These are phyloP conservation scores for Sebastolobus altivelis DNA, from an alignment of 2,797 vertebrate genomes.

Conservation along the genomic window DNA sequence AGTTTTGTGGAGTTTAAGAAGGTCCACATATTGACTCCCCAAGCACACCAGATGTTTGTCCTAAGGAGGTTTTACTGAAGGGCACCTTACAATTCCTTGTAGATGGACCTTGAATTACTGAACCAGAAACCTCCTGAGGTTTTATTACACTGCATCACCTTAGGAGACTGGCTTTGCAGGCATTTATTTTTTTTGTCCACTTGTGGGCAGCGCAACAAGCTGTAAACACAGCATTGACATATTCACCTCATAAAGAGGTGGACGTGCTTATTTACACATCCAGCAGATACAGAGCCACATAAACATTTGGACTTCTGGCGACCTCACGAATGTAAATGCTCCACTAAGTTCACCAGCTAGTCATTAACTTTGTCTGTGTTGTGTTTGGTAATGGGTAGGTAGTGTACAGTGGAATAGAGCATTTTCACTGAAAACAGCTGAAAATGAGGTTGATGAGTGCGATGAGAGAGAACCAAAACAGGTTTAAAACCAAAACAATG, in stretches of 20 bases:
- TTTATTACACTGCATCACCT: background rate
- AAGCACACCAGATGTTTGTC: slow-evolving; percentile 2
- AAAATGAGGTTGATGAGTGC: background rate
- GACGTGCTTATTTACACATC: background rate
- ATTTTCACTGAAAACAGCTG: background rate
- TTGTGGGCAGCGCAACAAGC: background rate
- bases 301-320: background rate
- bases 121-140: background rate
- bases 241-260: background rate
- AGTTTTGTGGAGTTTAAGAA: background rate
- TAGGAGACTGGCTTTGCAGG: too few species aligned
- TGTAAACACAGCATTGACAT: background rate
- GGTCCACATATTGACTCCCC: background rate
- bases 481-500: slow-evolving; percentile 1
- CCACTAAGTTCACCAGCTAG: background rate
- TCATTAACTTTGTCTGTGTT: too few species aligned
- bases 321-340: background rate
- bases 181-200: background rate
- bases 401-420: background rate
- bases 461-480: background rate
- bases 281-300: background rate
- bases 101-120: slow-evolving; percentile 5
- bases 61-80: slow-evolving; percentile 8
- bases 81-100: background rate
- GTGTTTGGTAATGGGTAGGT: background rate